Percentiles rank a stretch among this genome's conserved stretches.
phyloP scores from a whole-genome alignment of 2,888 invertebrate genomes.

The Penaeus monodon region DNA sequence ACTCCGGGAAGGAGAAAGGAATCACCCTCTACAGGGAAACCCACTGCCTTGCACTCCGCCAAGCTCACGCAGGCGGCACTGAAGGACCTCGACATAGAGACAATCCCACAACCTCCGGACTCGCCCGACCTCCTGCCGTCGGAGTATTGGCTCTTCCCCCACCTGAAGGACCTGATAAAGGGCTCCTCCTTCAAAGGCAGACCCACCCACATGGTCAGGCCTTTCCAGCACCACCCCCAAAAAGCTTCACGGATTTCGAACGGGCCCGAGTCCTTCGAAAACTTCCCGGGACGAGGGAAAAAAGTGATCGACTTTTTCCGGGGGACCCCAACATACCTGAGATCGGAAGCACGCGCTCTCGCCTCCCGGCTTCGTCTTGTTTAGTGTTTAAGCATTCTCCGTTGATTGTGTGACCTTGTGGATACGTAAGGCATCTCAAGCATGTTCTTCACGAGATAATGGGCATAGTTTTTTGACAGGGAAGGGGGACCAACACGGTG shows the following conservation, averaged over 20 bases:
- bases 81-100: conserved; percentile 52
- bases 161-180: conserved; percentile 49
- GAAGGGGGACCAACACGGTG: too few relatives aligned
- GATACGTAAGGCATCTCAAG: too few relatives aligned
- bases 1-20: conserved; percentile 30
- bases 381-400: too few relatives aligned
- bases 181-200: conserved; percentile 57
- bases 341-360: not conserved
- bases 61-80: conserved; percentile 37
- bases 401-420: too few relatives aligned
- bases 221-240: conserved; percentile 53
- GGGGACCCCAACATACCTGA: conserved; percentile 61
- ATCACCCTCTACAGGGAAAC: conserved; percentile 60
- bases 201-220: conserved; percentile 49
- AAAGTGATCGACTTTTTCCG: conserved; percentile 55
- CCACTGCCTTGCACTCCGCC: conserved; percentile 55
- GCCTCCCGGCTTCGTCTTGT: too few relatives aligned
- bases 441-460: too few relatives aligned
- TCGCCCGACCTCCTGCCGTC: conserved; percentile 62
- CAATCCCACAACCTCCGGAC: conserved; percentile 60
- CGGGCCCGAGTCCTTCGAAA: conserved; percentile 41
- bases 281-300: conserved; percentile 56
- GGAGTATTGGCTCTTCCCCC: conserved; percentile 60
- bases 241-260: conserved; percentile 48
- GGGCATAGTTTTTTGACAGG: too few relatives aligned